A percentile compares a stretch with the other conserved stretches of the same genome.
phyloP scores from a whole-genome alignment of 2,797 vertebrate genomes.

The Paguma larvata region DNA sequence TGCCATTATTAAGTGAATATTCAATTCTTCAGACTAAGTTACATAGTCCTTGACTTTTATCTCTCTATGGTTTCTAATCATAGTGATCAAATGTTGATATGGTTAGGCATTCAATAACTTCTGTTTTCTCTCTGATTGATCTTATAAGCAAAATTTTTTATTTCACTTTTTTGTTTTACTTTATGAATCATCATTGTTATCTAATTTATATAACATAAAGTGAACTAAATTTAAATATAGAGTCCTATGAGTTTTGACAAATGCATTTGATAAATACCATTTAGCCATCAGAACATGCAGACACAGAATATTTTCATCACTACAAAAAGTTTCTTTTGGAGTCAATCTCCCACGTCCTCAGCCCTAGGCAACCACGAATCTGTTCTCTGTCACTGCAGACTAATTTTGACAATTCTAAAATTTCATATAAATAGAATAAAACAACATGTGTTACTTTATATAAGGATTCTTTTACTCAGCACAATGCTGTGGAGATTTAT shows the following conservation, averaged over 20 bases:
- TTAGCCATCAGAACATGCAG: not conserved
- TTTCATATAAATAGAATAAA: not conserved
- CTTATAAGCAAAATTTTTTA: not conserved
- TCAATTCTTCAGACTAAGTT: not conserved
- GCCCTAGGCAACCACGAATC: not conserved
- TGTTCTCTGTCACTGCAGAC: not conserved
- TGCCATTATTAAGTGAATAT: not conserved
- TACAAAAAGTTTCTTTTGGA: not conserved
- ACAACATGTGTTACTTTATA: not conserved
- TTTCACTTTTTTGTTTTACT: conserved; percentile 22
- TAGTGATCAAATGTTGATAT: not conserved
- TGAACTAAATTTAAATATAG: not conserved
- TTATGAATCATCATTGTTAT: not conserved
- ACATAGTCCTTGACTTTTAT: not conserved
- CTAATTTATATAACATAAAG: not conserved
- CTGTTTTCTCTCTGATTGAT: not conserved
- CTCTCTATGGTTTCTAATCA: not conserved
- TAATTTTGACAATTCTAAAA: conserved; percentile 7
- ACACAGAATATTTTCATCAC: not conserved
- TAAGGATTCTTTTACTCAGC: not conserved
- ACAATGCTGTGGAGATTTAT: not conserved
- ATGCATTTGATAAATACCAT: conserved; percentile 13
- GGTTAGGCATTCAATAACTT: not conserved
- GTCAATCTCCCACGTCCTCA: not conserved
- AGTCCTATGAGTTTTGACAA: not conserved